Evolutionary conservation across 1,140 invertebrate genomes (phyloP).

Genomic region (Matsumurasca onukii): DNA sequence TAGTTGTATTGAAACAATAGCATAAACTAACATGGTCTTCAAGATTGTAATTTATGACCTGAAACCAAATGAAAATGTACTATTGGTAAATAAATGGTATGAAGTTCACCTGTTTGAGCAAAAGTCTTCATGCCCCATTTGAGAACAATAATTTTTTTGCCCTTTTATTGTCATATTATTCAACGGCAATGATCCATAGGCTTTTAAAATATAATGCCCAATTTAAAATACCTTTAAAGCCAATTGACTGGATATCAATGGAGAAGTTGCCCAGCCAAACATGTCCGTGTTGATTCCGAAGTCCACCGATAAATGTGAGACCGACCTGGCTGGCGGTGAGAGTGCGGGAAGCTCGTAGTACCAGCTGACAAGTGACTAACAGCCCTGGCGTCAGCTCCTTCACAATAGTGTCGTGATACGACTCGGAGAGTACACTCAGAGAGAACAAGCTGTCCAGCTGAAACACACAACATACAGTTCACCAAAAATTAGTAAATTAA

Average conservation of each 20-base stretch:
- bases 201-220: too few species aligned
- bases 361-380: conserved; percentile 34
- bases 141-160: too few species aligned
- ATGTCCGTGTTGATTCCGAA: conserved; percentile 45
- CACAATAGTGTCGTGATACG: conserved; percentile 34
- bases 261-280: conserved; percentile 46
- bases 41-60: too few species aligned
- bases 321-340: conserved; percentile 44
- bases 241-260: conserved; percentile 49
- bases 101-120: too few species aligned
- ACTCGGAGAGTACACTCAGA: conserved; percentile 37
- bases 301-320: conserved; percentile 47
- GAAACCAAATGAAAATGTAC: too few species aligned
- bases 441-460: conserved; percentile 43
- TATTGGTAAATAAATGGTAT: too few species aligned
- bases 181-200: too few species aligned
- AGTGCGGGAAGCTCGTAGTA: conserved; percentile 23
- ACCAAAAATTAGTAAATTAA: too few species aligned
- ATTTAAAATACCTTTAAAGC: conserved; percentile 46
- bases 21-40: too few species aligned
- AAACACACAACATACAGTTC: conserved; percentile 10
- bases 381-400: conserved; percentile 26
- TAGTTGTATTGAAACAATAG: too few species aligned
- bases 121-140: too few species aligned
- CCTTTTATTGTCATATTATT: too few species aligned